Evolutionary conservation across 2,888 invertebrate species (phyloP), one percentile per base, ranked within the genome.

Genomic region (Clanis bilineata): DNA sequence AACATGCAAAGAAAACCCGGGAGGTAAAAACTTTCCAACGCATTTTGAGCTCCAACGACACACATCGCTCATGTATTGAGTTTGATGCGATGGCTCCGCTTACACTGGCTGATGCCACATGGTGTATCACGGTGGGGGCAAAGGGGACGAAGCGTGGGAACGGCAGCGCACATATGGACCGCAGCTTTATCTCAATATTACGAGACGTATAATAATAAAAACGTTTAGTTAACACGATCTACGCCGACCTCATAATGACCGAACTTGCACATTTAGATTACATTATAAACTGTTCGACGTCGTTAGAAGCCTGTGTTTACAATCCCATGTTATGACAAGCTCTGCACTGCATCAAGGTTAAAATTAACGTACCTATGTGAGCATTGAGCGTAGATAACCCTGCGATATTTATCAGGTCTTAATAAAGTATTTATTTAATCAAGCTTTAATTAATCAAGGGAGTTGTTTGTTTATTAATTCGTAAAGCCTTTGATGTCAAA

Each of bases 111-210:
- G 75, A 43, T 62, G 74, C 81, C 91, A 90, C 85, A 90, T 90
- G 88, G 82, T 79, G 78, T 74, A 69, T 64, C 70, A 51, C 51
- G 64, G 68, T 71, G 68, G 75, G 76, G 72, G 78, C 65, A 71
- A 66, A 74, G 74, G 71, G 77, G 77, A 74, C 72, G 74, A 65
- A 76, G 69, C 71, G 78, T 90, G 90, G 89, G 91, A 90, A 90
- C 86, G 71, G 63, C 76, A 65, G 71, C 82, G 82, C 89, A 89
- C 91, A 90, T 90, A 77, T 90, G 91, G 87, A 83, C 76, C 80
- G 81, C 91, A 92, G 90, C 89, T 90, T 90, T 88, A 88, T 88
- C 86, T 82, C 44, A 59, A 80, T 81, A 84, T 82, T 83, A 85
- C 72, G 79, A 82, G 85, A 82, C 80, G 80, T 74, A 75, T 80